Percentiles rank a stretch among this genome's conserved stretches.
phyloP scores from a whole-genome alignment of 2,888 invertebrate species.

The Acholoe squamosa region DNA sequence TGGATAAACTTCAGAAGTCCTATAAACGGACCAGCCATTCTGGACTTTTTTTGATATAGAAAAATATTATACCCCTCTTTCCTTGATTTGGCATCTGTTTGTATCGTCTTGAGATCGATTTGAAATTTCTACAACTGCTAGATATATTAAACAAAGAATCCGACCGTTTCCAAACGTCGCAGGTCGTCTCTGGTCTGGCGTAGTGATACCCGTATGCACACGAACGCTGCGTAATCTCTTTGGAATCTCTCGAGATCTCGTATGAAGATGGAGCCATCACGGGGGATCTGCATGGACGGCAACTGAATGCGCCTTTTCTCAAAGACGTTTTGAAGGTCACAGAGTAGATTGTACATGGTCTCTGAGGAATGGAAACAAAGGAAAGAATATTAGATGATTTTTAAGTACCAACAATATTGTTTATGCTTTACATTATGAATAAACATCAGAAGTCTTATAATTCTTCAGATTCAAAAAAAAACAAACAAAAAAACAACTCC shows the following conservation, averaged over 20 bases:
- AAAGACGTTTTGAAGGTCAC: slow-evolving; percentile 47
- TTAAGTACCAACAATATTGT: no score
- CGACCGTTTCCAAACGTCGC: not conserved
- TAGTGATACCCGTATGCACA: slow-evolving; percentile 28
- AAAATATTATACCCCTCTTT: no score
- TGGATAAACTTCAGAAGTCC: no score
- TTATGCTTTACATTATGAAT: no score
- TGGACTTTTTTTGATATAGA: no score
- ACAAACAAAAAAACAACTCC: no score
- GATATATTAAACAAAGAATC: not conserved
- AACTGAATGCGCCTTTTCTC: not conserved
- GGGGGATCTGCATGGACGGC: not conserved
- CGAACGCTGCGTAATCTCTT: slow-evolving; percentile 11
- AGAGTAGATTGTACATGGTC: slow-evolving; percentile 10
- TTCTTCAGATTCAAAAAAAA: no score
- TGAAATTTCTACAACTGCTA: no score
- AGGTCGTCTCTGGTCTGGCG: not conserved
- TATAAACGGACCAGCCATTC: no score
- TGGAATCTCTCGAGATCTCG: slow-evolving; percentile 15
- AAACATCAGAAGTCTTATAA: no score
- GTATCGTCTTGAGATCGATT: no score
- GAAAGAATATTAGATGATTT: not conserved
- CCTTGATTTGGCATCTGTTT: no score
- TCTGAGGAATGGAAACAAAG: not conserved
- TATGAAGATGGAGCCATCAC: not conserved